phyloP scores from a whole-genome alignment of 2,888 invertebrate species.

The Clunio marinus region DNA sequence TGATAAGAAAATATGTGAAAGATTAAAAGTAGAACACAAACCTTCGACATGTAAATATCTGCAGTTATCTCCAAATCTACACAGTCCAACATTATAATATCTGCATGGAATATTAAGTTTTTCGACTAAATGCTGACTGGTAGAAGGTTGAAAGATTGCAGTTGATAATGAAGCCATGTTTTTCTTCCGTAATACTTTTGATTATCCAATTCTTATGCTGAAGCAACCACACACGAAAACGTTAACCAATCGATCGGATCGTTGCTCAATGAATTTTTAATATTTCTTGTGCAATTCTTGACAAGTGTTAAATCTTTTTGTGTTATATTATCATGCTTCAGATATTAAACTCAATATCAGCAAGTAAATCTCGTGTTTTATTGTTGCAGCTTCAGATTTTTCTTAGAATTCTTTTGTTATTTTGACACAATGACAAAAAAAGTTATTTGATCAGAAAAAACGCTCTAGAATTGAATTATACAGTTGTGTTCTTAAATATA shows the following conservation, averaged over 20 bases:
- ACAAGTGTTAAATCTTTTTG: too few species aligned
- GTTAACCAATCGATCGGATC: neutral
- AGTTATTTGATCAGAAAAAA: too few species aligned
- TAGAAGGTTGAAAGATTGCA: neutral
- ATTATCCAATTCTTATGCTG: neutral
- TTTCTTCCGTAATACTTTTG: neutral
- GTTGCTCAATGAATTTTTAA: too few species aligned
- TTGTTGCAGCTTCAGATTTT: too few species aligned
- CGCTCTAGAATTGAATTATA: too few species aligned
- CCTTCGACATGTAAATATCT: slow-evolving; percentile 24
- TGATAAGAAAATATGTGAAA: neutral
- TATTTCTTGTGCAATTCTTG: too few species aligned
- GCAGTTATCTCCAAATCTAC: slow-evolving; percentile 16
- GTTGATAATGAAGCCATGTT: slow-evolving; percentile 22
- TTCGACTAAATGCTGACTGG: neutral
- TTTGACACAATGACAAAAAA: too few species aligned
- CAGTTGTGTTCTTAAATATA: too few species aligned
- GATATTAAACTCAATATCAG: too few species aligned
- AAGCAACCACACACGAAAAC: neutral
- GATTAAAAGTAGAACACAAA: neutral
- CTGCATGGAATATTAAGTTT: slow-evolving; percentile 20
- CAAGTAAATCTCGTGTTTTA: too few species aligned
- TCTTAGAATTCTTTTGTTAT: too few species aligned
- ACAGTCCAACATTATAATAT: neutral
- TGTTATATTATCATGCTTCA: too few species aligned